phyloP scores from a whole-genome alignment of 2,888 invertebrate genomes.

The Phalangium opilio region DNA sequence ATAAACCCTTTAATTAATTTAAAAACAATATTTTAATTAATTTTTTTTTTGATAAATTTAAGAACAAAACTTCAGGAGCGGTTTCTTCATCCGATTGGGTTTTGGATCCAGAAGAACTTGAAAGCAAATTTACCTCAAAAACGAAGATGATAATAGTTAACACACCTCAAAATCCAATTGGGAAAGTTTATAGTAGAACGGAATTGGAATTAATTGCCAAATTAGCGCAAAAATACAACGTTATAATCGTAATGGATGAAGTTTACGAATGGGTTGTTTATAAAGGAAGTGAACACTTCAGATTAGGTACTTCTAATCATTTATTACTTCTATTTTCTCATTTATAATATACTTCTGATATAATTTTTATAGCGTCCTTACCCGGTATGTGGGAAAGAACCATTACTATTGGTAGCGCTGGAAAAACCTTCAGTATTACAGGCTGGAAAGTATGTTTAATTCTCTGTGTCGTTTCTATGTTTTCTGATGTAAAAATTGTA shows the following conservation, averaged over 20 bases:
- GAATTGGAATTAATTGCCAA: conserved; percentile 51
- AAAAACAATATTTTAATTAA: too few species aligned
- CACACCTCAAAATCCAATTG: conserved; percentile 93
- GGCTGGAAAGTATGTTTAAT: conserved; percentile 65
- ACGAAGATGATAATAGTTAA: conserved; percentile 94
- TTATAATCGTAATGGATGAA: conserved; percentile 84
- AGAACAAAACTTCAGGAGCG: conserved; percentile 33
- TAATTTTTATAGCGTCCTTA: conserved; percentile 47
- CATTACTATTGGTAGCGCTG: conserved; percentile 90
- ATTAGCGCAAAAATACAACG: conserved; percentile 80
- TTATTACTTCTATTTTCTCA: too few species aligned
- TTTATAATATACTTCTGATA: conserved; percentile 4
- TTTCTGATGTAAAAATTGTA: too few species aligned
- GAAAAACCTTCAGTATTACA: conserved; percentile 94
- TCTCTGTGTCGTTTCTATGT: too few species aligned
- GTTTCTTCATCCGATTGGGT: conserved; percentile 71
- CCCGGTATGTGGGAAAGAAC: conserved; percentile 98
- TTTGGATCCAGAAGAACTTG: conserved; percentile 64
- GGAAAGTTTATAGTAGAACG: conserved; percentile 44
- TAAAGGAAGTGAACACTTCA: conserved; percentile 61
- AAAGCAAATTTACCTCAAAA: conserved; percentile 59
- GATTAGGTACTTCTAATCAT: too few species aligned
- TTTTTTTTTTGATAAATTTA: conserved; percentile 19
- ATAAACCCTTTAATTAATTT: too few species aligned
- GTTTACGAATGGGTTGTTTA: conserved; percentile 97